Conservation (phyloP, 2,113 vertebrate genomes). For the Genyomyrus donnyi region DNA sequence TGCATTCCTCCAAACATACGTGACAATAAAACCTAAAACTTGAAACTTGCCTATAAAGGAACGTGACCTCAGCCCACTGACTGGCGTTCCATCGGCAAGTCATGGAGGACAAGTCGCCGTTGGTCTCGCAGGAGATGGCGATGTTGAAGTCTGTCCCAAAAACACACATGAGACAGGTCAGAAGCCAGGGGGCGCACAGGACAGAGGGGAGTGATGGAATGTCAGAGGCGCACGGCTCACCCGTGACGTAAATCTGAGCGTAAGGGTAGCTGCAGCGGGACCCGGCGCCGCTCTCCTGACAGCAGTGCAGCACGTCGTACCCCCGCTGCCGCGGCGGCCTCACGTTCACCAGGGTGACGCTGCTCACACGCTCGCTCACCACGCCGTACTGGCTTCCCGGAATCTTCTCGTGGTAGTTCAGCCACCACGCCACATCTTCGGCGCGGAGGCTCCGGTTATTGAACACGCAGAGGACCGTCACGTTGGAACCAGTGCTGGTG, state of each 20-base stretch:
- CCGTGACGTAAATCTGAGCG: conserved; percentile 55
- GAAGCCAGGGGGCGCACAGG: background rate
- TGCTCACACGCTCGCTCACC: conserved; percentile 62
- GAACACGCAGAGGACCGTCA: conserved; percentile 75
- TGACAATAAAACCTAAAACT: background rate
- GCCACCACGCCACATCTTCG: conserved; percentile 69
- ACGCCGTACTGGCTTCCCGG: conserved; percentile 60
- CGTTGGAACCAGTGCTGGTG: conserved; percentile 61
- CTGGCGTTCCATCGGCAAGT: conserved; percentile 75
- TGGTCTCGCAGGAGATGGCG: conserved; percentile 73
- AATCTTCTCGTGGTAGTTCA: conserved; percentile 65
- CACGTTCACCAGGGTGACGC: conserved; percentile 60
- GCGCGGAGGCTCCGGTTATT: conserved; percentile 59
- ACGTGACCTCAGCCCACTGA: conserved; percentile 48
- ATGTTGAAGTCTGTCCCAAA: conserved; percentile 61
- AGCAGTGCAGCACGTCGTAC: conserved; percentile 76
- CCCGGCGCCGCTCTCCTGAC: conserved; percentile 43
- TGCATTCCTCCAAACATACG: background rate
- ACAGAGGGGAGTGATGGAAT: background rate
- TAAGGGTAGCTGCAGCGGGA: conserved; percentile 63
- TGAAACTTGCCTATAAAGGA: conserved; percentile 50
- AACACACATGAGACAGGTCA: background rate
- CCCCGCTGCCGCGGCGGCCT: conserved; percentile 60
- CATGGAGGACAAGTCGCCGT: conserved; percentile 71
- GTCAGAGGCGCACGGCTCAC: conserved; percentile 28